phyloP scores from a whole-genome alignment of 2,888 invertebrate species.

The Bellardia bayeri region DNA sequence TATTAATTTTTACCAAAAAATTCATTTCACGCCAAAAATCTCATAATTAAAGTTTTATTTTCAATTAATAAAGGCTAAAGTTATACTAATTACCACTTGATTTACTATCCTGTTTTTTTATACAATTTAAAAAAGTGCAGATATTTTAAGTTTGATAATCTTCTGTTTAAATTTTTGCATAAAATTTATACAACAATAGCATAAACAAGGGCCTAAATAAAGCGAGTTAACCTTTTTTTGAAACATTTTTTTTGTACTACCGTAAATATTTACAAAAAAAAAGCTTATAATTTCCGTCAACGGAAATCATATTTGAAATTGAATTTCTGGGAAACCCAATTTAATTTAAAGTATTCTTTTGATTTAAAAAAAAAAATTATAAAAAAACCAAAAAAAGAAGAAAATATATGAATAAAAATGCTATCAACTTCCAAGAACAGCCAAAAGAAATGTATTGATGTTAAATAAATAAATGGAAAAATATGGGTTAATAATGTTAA shows the following conservation, averaged over 20 bases:
- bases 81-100: too few relatives aligned
- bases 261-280: not conserved
- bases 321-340: not conserved
- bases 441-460: not conserved
- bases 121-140: too few relatives aligned
- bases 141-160: too few relatives aligned
- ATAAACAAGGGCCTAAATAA: too few relatives aligned
- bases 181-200: too few relatives aligned
- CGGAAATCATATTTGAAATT: not conserved
- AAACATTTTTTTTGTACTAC: not conserved
- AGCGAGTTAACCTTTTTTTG: too few relatives aligned
- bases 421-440: not conserved
- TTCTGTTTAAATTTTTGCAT: too few relatives aligned
- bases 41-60: too few relatives aligned
- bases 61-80: too few relatives aligned
- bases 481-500: constrained; percentile 26
- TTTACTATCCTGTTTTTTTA: too few relatives aligned
- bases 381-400: not conserved
- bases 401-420: not conserved
- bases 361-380: not conserved
- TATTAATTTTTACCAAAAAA: too few relatives aligned
- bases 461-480: not conserved
- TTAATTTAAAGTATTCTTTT: not conserved
- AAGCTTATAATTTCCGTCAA: not conserved
- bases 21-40: too few relatives aligned